These are phyloP conservation scores for Cynaeus angustus DNA, from an alignment of 2,888 invertebrate genomes.

Conservation along the genomic window DNA sequence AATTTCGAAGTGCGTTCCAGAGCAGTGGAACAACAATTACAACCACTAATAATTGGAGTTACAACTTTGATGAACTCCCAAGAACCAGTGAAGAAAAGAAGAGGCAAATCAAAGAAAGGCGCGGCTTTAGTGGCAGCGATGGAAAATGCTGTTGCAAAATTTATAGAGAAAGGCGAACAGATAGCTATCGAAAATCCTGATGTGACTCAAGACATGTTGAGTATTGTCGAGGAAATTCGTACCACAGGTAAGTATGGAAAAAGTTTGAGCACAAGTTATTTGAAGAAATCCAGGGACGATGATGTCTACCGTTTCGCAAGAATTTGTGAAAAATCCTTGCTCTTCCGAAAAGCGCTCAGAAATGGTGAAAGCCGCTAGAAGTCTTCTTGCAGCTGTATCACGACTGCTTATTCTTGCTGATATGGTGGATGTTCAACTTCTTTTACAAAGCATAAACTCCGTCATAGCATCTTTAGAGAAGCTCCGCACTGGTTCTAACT, in stretches of 20 bases:
- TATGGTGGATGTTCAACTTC: conserved; percentile 96
- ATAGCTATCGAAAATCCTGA: conserved; percentile 98
- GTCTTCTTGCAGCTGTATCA: conserved; percentile 94
- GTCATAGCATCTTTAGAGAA: conserved; percentile 95
- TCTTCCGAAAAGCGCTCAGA: conserved; percentile 93
- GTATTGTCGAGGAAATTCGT: conserved; percentile 95
- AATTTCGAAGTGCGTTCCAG: conserved; percentile 97
- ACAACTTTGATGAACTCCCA: conserved; percentile 97
- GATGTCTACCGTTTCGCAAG: conserved; percentile 91
- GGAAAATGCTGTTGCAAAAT: conserved; percentile 96
- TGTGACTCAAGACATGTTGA: conserved; percentile 95
- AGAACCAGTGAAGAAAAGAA: conserved; percentile 93
- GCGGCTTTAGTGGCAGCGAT: conserved; percentile 97
- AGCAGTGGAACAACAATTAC: conserved; percentile 96
- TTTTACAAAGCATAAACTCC: conserved; percentile 89
- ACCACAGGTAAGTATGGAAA: conserved; percentile 82
- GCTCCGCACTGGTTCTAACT: conserved; percentile 85
- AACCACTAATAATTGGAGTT: conserved; percentile 96
- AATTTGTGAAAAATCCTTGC: conserved; percentile 98
- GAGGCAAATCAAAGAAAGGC: conserved; percentile 97
- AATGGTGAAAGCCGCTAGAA: conserved; percentile 96
- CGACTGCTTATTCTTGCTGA: conserved; percentile 95
- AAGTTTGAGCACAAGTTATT: not conserved
- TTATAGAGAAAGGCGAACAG: conserved; percentile 95
- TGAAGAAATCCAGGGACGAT: conserved; percentile 77